Evolutionary conservation across 2,888 invertebrate genomes (phyloP), one percentile per base, ranked within the genome.

Genomic region (Zygaena filipendulae): DNA sequence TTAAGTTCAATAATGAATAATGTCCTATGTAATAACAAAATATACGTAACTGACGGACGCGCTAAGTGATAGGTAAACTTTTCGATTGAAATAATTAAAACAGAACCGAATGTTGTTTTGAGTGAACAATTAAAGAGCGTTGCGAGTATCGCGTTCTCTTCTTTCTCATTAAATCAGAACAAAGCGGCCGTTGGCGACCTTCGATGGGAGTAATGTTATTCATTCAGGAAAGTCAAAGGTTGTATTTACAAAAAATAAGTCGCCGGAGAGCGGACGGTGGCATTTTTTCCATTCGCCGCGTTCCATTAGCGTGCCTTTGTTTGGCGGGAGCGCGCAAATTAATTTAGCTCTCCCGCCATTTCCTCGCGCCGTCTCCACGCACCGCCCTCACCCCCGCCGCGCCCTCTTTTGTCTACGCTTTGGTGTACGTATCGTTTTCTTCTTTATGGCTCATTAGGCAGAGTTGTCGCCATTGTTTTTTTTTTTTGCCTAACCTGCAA

Each of bases 271-370:
- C 74, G 79, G 75, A 75, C 79, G 79, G 77, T 77, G 79, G 79
- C 79, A 79, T 79, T 79, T 79, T 79, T 75, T 79, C 79, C 72
- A 77, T 79, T 79, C 77, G 77, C 68, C 77, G 77, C 74, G 75
- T 79, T 79, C 79, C 79, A 79, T 79, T 79, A 79, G 79, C 79
- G 77, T 66, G 77, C 77, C 79, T 77, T 79, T 79, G 79, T 79
- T 79, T 79, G 79, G 79, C 72, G 75, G 77, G 68, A 72, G 79
- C 72, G 79, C 77, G 77, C 79, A 79, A 77, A 79, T 79, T 79
- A 77, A 79, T 79, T 77, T 79, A 77, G 77, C 79, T 74, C 74
- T 74, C 74, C 77, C 75, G 75, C 75, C 74, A 75, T 77, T 75
- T 72, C 74, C 77, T 62, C 63, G 55, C 60, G 41, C 52, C 52